Evolutionary conservation across 2,888 invertebrate genomes (phyloP).

Genomic region (Alentia gelatinosa): DNA sequence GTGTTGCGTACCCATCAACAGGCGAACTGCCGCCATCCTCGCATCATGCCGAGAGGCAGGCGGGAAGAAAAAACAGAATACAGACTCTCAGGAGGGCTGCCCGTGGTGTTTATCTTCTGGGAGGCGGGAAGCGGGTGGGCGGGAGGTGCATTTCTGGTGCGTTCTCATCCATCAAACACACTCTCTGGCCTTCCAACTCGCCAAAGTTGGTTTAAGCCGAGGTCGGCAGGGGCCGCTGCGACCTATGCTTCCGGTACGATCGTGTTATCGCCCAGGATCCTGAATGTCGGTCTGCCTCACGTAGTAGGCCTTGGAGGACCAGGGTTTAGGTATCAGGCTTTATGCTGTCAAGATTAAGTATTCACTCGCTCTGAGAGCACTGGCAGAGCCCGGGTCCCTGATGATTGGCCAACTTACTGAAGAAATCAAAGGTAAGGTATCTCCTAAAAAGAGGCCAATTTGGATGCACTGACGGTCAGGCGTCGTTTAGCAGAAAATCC

Average conservation of each 20-base stretch:
- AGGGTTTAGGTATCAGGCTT: background rate
- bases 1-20: background rate
- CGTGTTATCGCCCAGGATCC: background rate
- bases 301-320: background rate
- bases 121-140: background rate
- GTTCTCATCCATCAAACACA: background rate
- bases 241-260: background rate
- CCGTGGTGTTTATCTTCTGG: background rate
- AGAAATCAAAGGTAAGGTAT: background rate
- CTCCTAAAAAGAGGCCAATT: background rate
- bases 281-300: background rate
- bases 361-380: background rate
- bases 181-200: background rate
- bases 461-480: too few species aligned
- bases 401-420: background rate
- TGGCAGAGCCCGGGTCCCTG: background rate
- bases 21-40: background rate
- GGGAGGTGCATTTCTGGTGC: background rate
- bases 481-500: too few species aligned
- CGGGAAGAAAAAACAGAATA: background rate
- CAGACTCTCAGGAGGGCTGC: background rate
- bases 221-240: conserved; percentile 2
- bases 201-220: background rate
- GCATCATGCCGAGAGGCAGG: background rate
- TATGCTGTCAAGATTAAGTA: background rate